A percentile compares a stretch with the other conserved stretches of the same genome.
phyloP scores from a whole-genome alignment of 2,888 invertebrate genomes.

The Limenitis camilla region DNA sequence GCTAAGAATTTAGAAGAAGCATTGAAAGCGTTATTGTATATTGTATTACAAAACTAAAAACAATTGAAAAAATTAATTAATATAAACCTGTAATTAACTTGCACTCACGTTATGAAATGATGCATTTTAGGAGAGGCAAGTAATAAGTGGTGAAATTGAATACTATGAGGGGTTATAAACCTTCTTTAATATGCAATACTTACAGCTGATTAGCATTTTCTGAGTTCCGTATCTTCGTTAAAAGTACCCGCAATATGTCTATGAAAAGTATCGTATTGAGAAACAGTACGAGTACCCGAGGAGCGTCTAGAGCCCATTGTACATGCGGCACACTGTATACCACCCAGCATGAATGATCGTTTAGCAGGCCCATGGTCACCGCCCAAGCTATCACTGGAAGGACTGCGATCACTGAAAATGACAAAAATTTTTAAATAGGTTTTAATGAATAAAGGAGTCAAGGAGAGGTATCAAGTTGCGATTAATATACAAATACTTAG shows the following conservation, averaged over 20 bases:
- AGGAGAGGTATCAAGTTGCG: too few species aligned
- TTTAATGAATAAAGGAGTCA: too few species aligned
- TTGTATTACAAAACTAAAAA: too few species aligned
- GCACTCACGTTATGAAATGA: too few species aligned
- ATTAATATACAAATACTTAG: too few species aligned
- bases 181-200: slow-evolving; percentile 27
- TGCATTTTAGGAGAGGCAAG: too few species aligned
- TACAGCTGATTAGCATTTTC: slow-evolving; percentile 67
- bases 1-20: too few species aligned
- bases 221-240: slow-evolving; percentile 75
- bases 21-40: too few species aligned
- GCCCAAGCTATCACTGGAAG: slow-evolving; percentile 75
- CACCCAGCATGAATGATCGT: slow-evolving; percentile 77
- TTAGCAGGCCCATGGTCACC: slow-evolving; percentile 57
- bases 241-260: slow-evolving; percentile 78
- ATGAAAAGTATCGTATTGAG: slow-evolving; percentile 76
- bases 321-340: slow-evolving; percentile 68
- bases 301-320: slow-evolving; percentile 78
- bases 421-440: background rate
- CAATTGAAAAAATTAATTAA: too few species aligned
- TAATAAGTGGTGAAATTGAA: too few species aligned
- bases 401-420: slow-evolving; percentile 54
- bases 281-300: slow-evolving; percentile 71
- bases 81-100: too few species aligned
- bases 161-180: too few species aligned